Evolutionary conservation across 35 echinoderm and acorn worm genomes (phyloP).

Genomic region (Strongylocentrotus purpuratus): DNA sequence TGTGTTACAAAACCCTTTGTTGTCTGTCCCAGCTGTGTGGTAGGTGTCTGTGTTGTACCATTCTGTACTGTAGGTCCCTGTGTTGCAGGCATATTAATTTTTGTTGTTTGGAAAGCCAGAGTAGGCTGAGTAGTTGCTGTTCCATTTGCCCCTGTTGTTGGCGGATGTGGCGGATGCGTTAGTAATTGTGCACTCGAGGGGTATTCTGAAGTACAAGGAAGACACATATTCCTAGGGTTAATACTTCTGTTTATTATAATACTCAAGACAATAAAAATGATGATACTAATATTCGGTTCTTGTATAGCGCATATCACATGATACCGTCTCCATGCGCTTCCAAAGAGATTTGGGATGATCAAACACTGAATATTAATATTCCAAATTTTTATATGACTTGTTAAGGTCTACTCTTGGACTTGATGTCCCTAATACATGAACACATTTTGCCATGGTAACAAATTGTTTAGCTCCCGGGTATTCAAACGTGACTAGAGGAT

Average conservation of each 20-base stretch:
- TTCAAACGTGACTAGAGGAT: too few species aligned
- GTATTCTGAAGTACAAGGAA: background rate
- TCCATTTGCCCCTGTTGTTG: background rate
- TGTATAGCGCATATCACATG: too few species aligned
- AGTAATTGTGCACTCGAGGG: background rate
- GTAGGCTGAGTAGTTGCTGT: background rate
- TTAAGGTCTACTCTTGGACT: too few species aligned
- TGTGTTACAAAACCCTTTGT: background rate
- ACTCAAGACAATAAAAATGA: background rate
- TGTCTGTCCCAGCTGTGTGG: background rate
- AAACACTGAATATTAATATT: too few species aligned
- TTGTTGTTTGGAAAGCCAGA: background rate
- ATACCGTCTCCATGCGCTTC: too few species aligned
- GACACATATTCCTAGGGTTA: background rate
- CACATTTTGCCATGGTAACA: too few species aligned
- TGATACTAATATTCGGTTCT: too few species aligned
- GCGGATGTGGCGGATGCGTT: conserved; percentile 7
- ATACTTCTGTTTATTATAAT: background rate
- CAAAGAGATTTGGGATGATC: too few species aligned
- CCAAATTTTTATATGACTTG: too few species aligned
- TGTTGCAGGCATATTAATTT: background rate
- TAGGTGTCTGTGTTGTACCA: background rate
- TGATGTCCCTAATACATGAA: too few species aligned
- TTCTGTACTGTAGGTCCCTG: background rate
- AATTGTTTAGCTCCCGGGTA: too few species aligned